Conservation (phyloP, 2,888 invertebrate species). For the Drosophila lacicola region DNA sequence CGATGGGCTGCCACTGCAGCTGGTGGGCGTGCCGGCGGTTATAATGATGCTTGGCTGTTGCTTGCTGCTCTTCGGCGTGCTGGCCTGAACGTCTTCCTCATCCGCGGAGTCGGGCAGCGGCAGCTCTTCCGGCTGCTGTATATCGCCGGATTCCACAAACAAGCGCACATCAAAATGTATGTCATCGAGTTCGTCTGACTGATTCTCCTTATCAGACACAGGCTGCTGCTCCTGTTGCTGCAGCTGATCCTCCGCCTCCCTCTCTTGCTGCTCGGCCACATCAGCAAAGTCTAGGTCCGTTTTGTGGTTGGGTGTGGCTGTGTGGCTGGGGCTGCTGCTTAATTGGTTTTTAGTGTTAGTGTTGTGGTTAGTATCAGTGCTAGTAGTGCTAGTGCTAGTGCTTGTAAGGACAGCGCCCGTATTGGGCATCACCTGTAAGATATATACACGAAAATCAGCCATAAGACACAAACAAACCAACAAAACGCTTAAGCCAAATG, state of each 20-base stretch:
- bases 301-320: conserved; percentile 19
- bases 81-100: conserved; percentile 58
- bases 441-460: conserved; percentile 58
- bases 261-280: conserved; percentile 9
- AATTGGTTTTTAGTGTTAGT: conserved; percentile 42
- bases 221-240: background rate
- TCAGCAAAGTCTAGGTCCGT: conserved; percentile 8
- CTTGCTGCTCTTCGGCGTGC: conserved; percentile 62
- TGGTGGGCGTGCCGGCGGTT: conserved; percentile 46
- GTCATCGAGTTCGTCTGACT: conserved; percentile 50
- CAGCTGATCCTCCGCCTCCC: background rate
- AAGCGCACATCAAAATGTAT: conserved; percentile 79
- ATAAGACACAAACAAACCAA: conserved; percentile 50
- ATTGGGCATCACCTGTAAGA: conserved; percentile 85
- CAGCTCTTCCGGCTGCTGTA: conserved; percentile 42
- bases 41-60: conserved; percentile 18
- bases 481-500: conserved; percentile 34
- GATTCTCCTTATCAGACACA: conserved; percentile 47
- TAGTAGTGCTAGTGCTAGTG: conserved; percentile 63
- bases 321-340: conserved; percentile 33
- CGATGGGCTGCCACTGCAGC: conserved; percentile 12
- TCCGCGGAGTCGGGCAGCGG: conserved; percentile 62
- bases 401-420: conserved; percentile 84
- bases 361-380: conserved; percentile 57
- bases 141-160: conserved; percentile 68